Evolutionary conservation across 2,888 invertebrate species (phyloP), one percentile per base, ranked within the genome.

Genomic region (Drosophila emarginata): DNA sequence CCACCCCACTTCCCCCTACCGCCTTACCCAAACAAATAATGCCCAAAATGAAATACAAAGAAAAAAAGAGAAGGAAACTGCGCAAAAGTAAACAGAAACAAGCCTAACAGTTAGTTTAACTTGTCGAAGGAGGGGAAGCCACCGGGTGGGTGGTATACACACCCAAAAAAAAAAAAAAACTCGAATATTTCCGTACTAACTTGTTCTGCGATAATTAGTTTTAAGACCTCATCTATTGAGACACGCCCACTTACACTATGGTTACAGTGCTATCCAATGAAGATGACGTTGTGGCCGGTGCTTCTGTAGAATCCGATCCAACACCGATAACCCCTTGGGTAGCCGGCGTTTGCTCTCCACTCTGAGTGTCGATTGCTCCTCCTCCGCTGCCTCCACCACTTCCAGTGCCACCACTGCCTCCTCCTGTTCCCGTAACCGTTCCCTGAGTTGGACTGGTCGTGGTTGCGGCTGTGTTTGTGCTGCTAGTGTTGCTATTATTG

Each of bases 241-340:
- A 39, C 66, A 59, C 57, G 58, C 53, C 67, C 68, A 87, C 84
- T 81, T 74, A 83, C 83, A 87, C 77, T 50, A 68, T 36, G 32
- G 80, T 72, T 9, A 64, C 60, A 57, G 72, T 82, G 61, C 65
- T 74, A 4, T 90, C 90, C 79, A 78, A 64, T 75, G 65, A 75
- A 66, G 74, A 76, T 36, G 79, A 66, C 45, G 74, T 21, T 37
- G 62, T 63, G 53, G 78, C 72, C 32, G 65, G 59, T 52, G 50
- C 67, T 26, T 51, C 61, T 4, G 18, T 21, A 4, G 45, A 45
- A 11, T 45, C 45, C 6, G 39, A 39, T 6, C 37, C n/a, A n/a
- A 37, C n/a, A 37, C 39, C 39, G 14, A 6, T n/a, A 14, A 14
- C 39, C 28, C 32, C 61, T 53, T 56, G 53, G 50, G 61, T 36